A percentile compares a stretch with the other conserved stretches of the same genome.
Conservation (phyloP, 2,797 vertebrate species). For the Sebastes matsubarae region DNA sequence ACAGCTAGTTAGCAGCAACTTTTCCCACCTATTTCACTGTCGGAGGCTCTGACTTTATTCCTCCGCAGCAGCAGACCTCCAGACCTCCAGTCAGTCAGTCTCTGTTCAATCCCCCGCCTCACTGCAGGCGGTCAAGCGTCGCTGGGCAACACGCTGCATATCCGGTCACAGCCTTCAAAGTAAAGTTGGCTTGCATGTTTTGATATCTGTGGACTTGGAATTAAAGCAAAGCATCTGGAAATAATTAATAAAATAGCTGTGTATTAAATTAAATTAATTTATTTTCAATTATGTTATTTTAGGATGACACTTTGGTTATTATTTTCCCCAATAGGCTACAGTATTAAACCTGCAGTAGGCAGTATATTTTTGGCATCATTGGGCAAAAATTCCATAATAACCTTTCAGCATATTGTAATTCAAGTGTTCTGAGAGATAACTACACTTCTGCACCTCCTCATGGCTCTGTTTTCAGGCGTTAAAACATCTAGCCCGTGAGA, state of each 20-base stretch:
- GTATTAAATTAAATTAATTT: no score
- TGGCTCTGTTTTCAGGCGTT: no score
- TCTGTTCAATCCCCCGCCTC: conserved; percentile 69
- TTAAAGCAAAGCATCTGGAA: no score
- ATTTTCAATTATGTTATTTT: neutral
- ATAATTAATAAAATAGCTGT: no score
- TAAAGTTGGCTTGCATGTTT: conserved; percentile 15
- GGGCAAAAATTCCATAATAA: no score
- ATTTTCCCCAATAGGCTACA: neutral
- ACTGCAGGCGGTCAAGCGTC: neutral
- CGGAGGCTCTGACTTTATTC: conserved; percentile 7
- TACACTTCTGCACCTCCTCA: no score
- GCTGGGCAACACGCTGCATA: accelerated
- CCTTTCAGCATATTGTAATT: no score
- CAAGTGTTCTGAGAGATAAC: no score
- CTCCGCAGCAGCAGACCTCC: conserved; percentile 10
- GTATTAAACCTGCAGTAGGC: no score
- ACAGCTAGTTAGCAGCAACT: neutral
- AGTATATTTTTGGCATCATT: no score
- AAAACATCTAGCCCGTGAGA: no score
- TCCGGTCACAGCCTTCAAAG: conserved; percentile 37
- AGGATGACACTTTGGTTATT: neutral
- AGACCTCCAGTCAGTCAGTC: conserved; percentile 20
- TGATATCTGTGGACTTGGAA: neutral
- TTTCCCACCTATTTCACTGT: conserved; percentile 2